phyloP scores from a whole-genome alignment of 2,797 vertebrate genomes.

The Oreochromis grahami region DNA sequence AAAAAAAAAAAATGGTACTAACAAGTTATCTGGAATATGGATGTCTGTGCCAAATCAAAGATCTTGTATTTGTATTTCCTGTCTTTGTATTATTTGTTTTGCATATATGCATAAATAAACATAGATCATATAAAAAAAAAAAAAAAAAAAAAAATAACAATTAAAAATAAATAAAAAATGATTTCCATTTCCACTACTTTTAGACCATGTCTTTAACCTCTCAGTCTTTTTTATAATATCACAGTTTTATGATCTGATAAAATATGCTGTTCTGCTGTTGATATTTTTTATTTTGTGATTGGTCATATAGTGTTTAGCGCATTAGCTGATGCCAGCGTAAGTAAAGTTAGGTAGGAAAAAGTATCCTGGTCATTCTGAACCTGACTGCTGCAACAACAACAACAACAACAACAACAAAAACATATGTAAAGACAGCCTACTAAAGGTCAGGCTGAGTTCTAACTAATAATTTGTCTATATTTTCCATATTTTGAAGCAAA shows the following conservation, averaged over 20 bases:
- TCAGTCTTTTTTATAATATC: background rate
- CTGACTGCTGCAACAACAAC: fast-evolving
- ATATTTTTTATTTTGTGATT: background rate
- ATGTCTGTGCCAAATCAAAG: no score
- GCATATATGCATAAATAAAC: no score
- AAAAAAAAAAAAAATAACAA: no score
- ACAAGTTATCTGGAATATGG: no score
- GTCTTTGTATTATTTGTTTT: no score
- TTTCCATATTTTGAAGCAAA: background rate
- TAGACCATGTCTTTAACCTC: background rate
- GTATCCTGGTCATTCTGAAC: background rate
- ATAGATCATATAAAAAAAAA: no score
- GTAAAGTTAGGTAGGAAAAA: background rate
- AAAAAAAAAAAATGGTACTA: no score
- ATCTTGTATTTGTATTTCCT: no score
- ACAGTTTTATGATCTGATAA: background rate
- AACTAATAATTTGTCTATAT: background rate
- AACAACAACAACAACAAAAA: no score
- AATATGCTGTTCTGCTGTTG: background rate
- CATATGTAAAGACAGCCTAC: background rate
- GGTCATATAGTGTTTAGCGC: background rate
- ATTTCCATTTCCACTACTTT: background rate
- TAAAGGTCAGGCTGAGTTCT: background rate
- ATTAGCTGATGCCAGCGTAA: background rate
- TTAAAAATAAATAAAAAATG: background rate